These are phyloP conservation scores for Cynodonichthys magdalenae DNA, from an alignment of 2,797 vertebrate species.

Conservation along the genomic window DNA sequence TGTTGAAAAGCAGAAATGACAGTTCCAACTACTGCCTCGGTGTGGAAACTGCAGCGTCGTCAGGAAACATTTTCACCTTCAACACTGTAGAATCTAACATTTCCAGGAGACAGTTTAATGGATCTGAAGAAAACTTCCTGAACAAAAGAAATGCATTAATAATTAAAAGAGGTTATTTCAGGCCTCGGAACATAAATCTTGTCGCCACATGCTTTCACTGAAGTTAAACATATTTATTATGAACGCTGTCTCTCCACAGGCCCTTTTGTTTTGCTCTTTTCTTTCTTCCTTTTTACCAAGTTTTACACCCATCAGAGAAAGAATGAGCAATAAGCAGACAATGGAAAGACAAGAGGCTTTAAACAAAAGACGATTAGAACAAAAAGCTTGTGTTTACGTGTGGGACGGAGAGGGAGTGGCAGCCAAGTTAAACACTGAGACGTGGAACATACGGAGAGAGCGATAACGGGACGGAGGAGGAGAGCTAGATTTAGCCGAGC, in stretches of 20 bases:
- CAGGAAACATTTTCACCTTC: too few species aligned
- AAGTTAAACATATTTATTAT: not conserved
- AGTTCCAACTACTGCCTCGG: too few species aligned
- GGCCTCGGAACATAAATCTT: not conserved
- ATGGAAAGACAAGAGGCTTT: slow-evolving; percentile 41
- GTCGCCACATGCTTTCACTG: not conserved
- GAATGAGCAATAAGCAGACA: slow-evolving; percentile 47
- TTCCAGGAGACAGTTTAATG: too few species aligned
- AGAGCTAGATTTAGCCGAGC: slow-evolving; percentile 50
- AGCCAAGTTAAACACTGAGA: slow-evolving; percentile 36
- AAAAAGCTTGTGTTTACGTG: slow-evolving; percentile 24
- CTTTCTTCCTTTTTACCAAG: slow-evolving; percentile 9
- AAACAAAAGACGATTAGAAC: slow-evolving; percentile 63
- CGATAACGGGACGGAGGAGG: slow-evolving; percentile 49
- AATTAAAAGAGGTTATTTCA: too few species aligned
- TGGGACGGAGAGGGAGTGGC: not conserved
- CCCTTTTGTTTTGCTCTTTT: not conserved
- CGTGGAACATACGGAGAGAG: slow-evolving; percentile 50
- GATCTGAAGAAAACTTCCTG: not conserved
- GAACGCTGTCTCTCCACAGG: not conserved
- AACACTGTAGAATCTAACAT: too few species aligned
- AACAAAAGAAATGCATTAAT: not conserved
- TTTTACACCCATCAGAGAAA: slow-evolving; percentile 31
- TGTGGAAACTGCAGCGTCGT: too few species aligned
- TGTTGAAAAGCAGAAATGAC: too few species aligned